These are phyloP conservation scores for Orientallactaga sibirica DNA, from an alignment of 2,797 vertebrate genomes.

Conservation along the genomic window DNA sequence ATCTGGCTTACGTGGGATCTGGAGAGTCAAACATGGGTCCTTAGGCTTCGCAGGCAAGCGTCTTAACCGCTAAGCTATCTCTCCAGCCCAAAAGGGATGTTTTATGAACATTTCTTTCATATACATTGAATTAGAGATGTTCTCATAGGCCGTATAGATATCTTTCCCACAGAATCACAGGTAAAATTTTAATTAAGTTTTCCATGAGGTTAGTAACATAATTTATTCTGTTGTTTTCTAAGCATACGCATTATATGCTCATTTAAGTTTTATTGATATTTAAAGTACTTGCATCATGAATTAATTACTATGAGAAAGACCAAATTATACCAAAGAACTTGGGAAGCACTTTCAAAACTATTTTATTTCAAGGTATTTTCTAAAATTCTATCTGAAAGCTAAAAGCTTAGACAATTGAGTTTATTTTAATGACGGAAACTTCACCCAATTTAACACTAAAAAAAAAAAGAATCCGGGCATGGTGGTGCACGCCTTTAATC, in stretches of 20 bases:
- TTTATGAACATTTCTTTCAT: slow-evolving; percentile 73
- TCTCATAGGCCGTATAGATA: slow-evolving; percentile 63
- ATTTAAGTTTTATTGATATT: slow-evolving; percentile 84
- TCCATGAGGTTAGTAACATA: slow-evolving; percentile 71
- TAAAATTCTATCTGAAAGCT: slow-evolving; percentile 70
- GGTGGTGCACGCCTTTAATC: too few species aligned
- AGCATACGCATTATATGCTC: slow-evolving; percentile 71
- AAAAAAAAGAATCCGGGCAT: slow-evolving; percentile 62
- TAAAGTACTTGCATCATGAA: slow-evolving; percentile 76
- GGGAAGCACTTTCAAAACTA: slow-evolving; percentile 75
- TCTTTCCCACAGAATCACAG: slow-evolving; percentile 68
- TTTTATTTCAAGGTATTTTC: slow-evolving; percentile 74
- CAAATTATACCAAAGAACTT: slow-evolving; percentile 85
- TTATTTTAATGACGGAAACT: slow-evolving; percentile 46
- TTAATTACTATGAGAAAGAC: slow-evolving; percentile 78
- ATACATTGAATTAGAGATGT: slow-evolving; percentile 64
- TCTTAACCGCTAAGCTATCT: too few species aligned
- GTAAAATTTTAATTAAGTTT: slow-evolving; percentile 72
- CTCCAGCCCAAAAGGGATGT: slow-evolving; percentile 20
- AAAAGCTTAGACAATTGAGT: slow-evolving; percentile 70
- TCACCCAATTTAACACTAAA: slow-evolving; percentile 50
- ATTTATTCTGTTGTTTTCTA: slow-evolving; percentile 79
- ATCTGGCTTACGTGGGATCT: too few species aligned
- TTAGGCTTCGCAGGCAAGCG: too few species aligned
- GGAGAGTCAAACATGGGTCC: too few species aligned